A percentile compares a stretch with the other conserved stretches of the same genome.
Conservation (phyloP, 2,797 vertebrate genomes). For the Decapterus maruadsi region DNA sequence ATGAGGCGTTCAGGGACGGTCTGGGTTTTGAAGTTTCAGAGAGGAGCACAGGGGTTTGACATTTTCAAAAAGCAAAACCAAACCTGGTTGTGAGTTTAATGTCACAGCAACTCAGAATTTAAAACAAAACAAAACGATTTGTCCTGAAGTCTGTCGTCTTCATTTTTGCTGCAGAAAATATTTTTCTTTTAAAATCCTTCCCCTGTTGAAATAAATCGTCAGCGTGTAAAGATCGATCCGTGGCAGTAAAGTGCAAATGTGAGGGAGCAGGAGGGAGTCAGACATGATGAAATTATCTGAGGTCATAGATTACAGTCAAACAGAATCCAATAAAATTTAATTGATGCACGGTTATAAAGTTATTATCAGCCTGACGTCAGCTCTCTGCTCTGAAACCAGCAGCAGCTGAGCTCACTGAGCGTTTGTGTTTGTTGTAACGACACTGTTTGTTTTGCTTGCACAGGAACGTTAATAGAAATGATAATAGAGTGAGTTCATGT, state of each 20-base stretch:
- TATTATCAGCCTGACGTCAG: conserved; percentile 11
- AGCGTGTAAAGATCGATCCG: no score
- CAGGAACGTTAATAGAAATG: background rate
- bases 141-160: background rate
- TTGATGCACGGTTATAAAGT: background rate
- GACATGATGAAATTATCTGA: background rate
- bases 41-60: conserved; percentile 4
- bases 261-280: conserved; percentile 17
- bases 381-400: conserved; percentile 6
- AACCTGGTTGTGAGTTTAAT: background rate
- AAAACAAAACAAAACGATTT: background rate
- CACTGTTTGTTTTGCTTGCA: background rate
- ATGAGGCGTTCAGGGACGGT: background rate
- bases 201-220: no score
- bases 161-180: background rate
- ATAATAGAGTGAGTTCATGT: no score
- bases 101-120: background rate
- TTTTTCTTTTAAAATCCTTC: no score
- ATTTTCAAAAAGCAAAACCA: background rate
- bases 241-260: background rate
- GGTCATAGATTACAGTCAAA: conserved; percentile 24
- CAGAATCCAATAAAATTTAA: conserved; percentile 18
- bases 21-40: conserved; percentile 12
- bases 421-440: background rate
- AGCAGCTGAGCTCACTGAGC: background rate